A percentile compares a stretch with the other conserved stretches of the same genome.
phyloP scores from a whole-genome alignment of 2,888 invertebrate species.

The Lathronympha strigana region DNA sequence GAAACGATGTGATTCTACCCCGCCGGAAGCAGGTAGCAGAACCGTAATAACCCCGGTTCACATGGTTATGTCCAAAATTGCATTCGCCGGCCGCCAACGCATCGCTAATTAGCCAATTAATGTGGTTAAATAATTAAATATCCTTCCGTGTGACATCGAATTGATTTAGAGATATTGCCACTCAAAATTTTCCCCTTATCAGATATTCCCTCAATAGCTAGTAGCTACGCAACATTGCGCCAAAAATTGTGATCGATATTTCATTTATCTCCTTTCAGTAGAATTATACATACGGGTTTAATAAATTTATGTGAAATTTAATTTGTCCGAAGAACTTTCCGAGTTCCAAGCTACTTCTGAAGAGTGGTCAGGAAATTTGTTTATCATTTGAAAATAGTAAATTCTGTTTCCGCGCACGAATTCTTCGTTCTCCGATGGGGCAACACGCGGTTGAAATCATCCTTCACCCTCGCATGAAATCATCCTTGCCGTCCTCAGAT shows the following conservation, averaged over 20 bases:
- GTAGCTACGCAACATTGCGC: too few relatives aligned
- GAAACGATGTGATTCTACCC: slow-evolving; percentile 20
- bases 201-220: too few relatives aligned
- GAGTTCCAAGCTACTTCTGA: too few relatives aligned
- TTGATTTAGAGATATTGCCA: background rate
- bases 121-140: background rate
- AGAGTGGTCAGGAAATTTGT: too few relatives aligned
- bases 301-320: too few relatives aligned
- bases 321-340: too few relatives aligned
- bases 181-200: background rate
- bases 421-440: background rate
- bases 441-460: background rate
- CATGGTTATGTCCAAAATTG: slow-evolving; percentile 22
- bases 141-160: background rate
- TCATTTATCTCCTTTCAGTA: too few relatives aligned
- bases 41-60: slow-evolving; percentile 15
- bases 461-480: too few relatives aligned
- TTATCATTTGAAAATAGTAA: too few relatives aligned
- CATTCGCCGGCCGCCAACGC: slow-evolving; percentile 1
- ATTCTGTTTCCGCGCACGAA: too few relatives aligned
- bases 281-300: too few relatives aligned
- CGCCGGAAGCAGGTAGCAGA: slow-evolving; percentile 23
- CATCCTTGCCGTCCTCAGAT: slow-evolving; percentile 44
- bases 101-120: slow-evolving; percentile 2
- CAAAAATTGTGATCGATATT: too few relatives aligned